Base-by-base conservation (phyloP, 2,888 invertebrate species). In the Nymphalis c-album region DNA sequence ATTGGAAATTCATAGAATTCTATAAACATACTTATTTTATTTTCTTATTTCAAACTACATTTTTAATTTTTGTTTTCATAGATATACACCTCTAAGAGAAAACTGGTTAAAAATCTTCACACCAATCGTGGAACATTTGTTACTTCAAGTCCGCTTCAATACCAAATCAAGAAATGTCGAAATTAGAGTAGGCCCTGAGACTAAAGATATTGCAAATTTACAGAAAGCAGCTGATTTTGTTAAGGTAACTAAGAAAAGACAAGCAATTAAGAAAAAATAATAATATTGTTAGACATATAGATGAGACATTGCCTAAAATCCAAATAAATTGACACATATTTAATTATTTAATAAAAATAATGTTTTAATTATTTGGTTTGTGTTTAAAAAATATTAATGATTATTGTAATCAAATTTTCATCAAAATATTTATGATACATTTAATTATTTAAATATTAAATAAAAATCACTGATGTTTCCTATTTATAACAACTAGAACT, bases 181-280 rank as follows among this genome's bases (percentile, higher is more conserved):
- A 91, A 95, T 98, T 61, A 94, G 96, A 78, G 92, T 94, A 45
- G 94, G 94, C 0, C 93, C 94, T 55, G 95, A 96, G 79, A 97
- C 97, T 0, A 94, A 94, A 75, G 98, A 99, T 80, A 95, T 98
- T 73, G 95, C 96, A 13, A 97, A 98, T 85, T 91, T 99, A 71
- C 99, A 99, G 85, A 99, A 98, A 90, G 99, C 97, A 60, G 98
- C 98, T 17, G 99, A 99, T 90, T 99, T 99, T 93, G 97, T 99
- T 0, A 96, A 96, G 87, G 91, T 92, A 83, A 72, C 40, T 10
- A 51, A 10, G 51, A 10, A 20, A 10, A 51, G 20, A 5, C 26
- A 31, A 26, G 26, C 6, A 31, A 31, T 31, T 5, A 26, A 26
- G 6, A 31, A 31, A 31, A 31, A 31, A 6, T 31, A 5, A 26